Evolutionary conservation across 35 echinoderm and acorn worm species (phyloP), one percentile per base, ranked within the genome.

Genomic region (Lytechinus variegatus): DNA sequence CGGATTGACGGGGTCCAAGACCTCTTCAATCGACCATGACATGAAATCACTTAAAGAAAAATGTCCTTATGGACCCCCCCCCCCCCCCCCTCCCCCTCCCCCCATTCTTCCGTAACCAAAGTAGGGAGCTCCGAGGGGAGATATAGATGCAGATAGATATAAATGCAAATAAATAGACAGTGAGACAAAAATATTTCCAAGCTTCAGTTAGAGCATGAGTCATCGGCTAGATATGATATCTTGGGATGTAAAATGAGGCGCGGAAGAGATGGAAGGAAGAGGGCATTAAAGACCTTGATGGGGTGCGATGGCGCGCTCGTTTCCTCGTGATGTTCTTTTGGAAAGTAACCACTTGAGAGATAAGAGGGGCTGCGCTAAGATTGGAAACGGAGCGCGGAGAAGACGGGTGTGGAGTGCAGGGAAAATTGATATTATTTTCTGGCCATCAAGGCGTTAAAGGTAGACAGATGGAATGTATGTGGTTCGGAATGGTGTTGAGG

Each of bases 341-440:
- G 66, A 79, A 24, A 79, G 24, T 24, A 14, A 79, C 19, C 66
- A 79, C 66, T 79, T 79, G 66, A 79, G 1, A 79, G 66, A n/a
- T 79, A 79, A 79, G 14, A 24, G 19, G 66, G 66, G 66, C 5
- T 24, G 16, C 16, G 4, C 19, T 24, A 79, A 79, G 66, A 79
- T 24, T 79, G 66, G 66, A 79, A 79, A 79, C 66, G 66, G 66
- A 79, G 66, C 66, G 66, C 66, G n/a, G 4, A 79, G 21, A 79
- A 79, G 66, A 79, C n/a, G 66, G n/a, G 66, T 79, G 66, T 24
- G 0, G 66, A 79, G 66, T 79, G 66, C 19, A 79, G n/a, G 66
- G 66, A 79, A 79, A 79, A 79, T 79, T 79, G 66, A 79, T 79
- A 79, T 79, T 79, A 79, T 79, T 79, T 71, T 79, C 66, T 79